phyloP scores from a whole-genome alignment of 1,140 invertebrate genomes.

The Leptinotarsa texana region DNA sequence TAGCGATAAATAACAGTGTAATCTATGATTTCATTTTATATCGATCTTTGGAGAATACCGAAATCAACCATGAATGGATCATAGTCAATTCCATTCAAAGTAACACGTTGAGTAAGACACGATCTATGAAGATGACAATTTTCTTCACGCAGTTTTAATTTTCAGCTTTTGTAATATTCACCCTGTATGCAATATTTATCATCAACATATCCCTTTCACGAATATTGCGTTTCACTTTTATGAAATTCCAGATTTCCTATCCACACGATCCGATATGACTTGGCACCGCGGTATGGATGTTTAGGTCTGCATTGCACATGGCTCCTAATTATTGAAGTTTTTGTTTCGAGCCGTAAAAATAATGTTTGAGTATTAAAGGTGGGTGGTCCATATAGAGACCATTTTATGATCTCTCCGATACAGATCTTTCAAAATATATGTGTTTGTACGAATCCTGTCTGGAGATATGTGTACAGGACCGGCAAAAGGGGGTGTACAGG shows the following conservation, averaged over 20 bases:
- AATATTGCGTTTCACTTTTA: neutral
- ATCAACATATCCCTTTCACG: neutral
- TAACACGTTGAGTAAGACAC: neutral
- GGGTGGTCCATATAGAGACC: conserved; percentile 33
- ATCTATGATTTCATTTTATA: too few relatives aligned
- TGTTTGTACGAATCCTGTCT: conserved; percentile 10
- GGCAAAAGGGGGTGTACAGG: neutral
- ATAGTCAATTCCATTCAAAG: neutral
- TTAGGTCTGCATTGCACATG: conserved; percentile 34
- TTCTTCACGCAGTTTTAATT: neutral
- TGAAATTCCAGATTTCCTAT: conserved; percentile 3
- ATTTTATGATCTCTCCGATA: conserved; percentile 40
- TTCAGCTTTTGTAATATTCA: neutral
- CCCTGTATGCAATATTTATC: neutral
- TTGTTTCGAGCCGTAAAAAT: conserved; percentile 37
- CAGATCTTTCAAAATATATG: conserved; percentile 38
- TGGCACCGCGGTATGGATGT: conserved; percentile 20
- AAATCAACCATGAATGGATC: neutral
- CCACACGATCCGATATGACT: neutral
- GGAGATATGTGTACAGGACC: neutral
- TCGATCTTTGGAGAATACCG: too few relatives aligned
- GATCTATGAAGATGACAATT: neutral
- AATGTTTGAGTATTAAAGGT: conserved; percentile 31
- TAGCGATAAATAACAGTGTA: too few relatives aligned
- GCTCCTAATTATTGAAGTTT: conserved; percentile 37